Evolutionary conservation across 2,888 invertebrate genomes (phyloP), one percentile per base, ranked within the genome.

Genomic region (Zygaena filipendulae): DNA sequence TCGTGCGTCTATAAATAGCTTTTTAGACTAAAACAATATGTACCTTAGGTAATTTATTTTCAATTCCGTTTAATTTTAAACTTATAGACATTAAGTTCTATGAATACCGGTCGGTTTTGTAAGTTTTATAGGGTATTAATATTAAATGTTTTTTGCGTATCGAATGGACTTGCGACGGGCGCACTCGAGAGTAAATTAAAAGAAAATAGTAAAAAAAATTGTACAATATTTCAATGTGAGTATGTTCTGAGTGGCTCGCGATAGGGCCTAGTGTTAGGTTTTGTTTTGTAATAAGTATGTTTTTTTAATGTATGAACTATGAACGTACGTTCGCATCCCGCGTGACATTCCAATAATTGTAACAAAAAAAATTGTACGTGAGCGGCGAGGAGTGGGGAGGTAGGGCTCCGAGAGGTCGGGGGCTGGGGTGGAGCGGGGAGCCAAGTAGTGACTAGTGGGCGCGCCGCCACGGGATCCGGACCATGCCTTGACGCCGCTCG

Each of bases 31-130:
- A 75, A 69, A 74, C 64, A 77, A 6, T 6, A 16, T 79, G 77
- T 81, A 81, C 79, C 80, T n/a, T 81, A 81, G 81, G 74, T 81
- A 81, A 81, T 81, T 81, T 81, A 81, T 81, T 81, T 79, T 74
- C 67, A 80, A 81, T 81, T 81, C 80, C 81, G 80, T 66, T 80
- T 80, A 79, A 75, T 79, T 75, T 74, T 77, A 77, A 6, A 77
- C 61, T 70, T 80, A 6, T 16, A 80, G 79, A n/a, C 41, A 40
- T 61, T 75, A 80, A 77, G 75, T 75, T 75, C 43, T 70, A 71
- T 66, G 59, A 61, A 49, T 72, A 77, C 70, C 75, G 70, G 60
- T 67, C 68, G 74, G 62, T 80, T 80, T 81, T 81, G 77, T 81
- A 81, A 79, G 81, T 80, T 81, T 80, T 79, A 74, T 81, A 80